Base-by-base conservation (phyloP, 2,797 vertebrate genomes). In the Netta rufina region DNA sequence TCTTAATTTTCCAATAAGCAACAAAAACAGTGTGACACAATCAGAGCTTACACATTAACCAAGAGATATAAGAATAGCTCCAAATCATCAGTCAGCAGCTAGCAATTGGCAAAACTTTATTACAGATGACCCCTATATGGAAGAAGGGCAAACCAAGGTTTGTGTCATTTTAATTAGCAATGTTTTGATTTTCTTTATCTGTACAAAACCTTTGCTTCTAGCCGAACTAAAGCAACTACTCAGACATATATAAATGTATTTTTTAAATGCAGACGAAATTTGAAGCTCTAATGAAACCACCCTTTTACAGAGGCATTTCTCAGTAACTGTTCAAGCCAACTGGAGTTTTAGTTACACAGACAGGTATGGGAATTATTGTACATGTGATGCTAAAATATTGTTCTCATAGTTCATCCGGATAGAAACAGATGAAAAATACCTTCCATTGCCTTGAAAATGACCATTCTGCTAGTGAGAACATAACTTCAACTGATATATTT, bases 21-120 rank as follows among this genome's bases (percentile, higher is more conserved):
- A 64, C 32, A 64, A 56, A 86, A 82, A 25, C 8, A 11, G 2
- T 27, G 20, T 71, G n/a, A 72, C 16, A 45, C 13, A 45, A 73
- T 54, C 28, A 77, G 56, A 91, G 18, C 4, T 61, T 27, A 72
- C 71, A 3, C 49, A 69, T 77, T 85, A 84, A 73, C 12, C 8
- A 62, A 51, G 17, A 78, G 11, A 32, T 70, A 18, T 17, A 93
- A 36, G 32, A 92, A 76, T 66, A 80, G 39, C 27, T 91, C 76
- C 56, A 70, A 39, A 84, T 70, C 73, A 93, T 91, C 94, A 84
- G 39, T 95, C 90, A 92, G 45, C 94, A 94, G 21, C 11, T 32
- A 84, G n/a, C 7, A 91, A 91, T 66, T 67, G 67, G 20, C 78
- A 39, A 91, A 90, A 75, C 9, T 39, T 90, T 54, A 90, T 84